Evolutionary conservation across 2,888 invertebrate species (phyloP), one percentile per base, ranked within the genome.

Genomic region (Hypsopygia costalis): DNA sequence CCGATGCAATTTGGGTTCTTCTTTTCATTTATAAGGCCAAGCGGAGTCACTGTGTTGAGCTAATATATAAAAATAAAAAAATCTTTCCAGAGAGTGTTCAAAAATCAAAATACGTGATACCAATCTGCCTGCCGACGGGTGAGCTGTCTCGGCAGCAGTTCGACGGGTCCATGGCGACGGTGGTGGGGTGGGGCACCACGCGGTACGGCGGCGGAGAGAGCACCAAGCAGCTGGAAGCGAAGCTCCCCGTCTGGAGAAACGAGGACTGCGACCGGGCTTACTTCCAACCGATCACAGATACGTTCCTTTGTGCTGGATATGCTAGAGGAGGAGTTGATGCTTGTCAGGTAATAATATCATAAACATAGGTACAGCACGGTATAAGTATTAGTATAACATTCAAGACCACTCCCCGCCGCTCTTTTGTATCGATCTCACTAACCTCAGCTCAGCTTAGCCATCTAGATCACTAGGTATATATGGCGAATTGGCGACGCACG

Each of bases 121-220:
- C 97, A 0, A 92, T 97, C 42, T 97, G 97, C 69, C 79, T 97
- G 40, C 97, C 97, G 0, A 86, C 89, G 1, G 88, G 89, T 0
- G 87, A 91, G n/a, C 81, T 83, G 6, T 64, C 79, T 2, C 80
- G 89, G 12, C 78, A 83, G 10, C 92, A 93, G 51, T 90, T 90
- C 46, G 94, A 95, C 63, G 92, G 94, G 0, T 93, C 95, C 0
- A 91, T 94, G 22, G 95, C 95, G 0, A 96, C 97, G 0, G 97
- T 97, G 1, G 96, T 97, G 9, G 97, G 97, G 6, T 97, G 97
- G 97, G 97, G 97, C 22, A 96, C 96, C 11, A 96, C 96, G 0
- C 93, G 86, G 2, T 97, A 97, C 67, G 97, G 97, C 3, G 97
- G 97, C 1, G 93, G 94, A 47, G 97, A 97, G 78, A 96, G 96